Percentiles rank a stretch among this genome's conserved stretches.
phyloP scores from a whole-genome alignment of 2,797 vertebrate genomes.

The Salmo trutta region DNA sequence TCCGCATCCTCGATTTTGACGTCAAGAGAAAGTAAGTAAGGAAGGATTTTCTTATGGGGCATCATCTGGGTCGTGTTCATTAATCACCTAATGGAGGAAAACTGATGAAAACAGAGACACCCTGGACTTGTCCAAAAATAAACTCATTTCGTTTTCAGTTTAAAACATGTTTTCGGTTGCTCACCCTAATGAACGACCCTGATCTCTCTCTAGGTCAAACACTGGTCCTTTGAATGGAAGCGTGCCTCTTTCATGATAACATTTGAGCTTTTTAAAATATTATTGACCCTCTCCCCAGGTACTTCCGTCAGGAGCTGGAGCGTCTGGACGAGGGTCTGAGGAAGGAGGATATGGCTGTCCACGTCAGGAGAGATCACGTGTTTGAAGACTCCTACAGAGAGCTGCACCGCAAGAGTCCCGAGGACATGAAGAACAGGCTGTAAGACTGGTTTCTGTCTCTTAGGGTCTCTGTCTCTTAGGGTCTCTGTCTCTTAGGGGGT shows the following conservation, averaged over 20 bases:
- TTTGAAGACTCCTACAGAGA: constrained; percentile 96
- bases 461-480: neutral
- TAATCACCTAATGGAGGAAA: no score
- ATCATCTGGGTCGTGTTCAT: neutral
- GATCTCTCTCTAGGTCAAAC: no score
- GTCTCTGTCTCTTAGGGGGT: no score
- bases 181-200: neutral
- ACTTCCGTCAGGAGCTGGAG: constrained; percentile 94
- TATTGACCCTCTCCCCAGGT: constrained; percentile 66
- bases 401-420: constrained; percentile 92
- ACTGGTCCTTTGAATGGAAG: no score
- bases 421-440: constrained; percentile 97
- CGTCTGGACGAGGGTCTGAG: constrained; percentile 91
- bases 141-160: no score
- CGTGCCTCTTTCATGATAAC: constrained; percentile 6
- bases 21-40: constrained; percentile 95
- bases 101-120: no score
- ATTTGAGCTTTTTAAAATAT: neutral
- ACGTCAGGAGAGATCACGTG: constrained; percentile 93
- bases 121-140: no score
- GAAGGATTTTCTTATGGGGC: neutral
- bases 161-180: neutral
- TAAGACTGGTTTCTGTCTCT: constrained; percentile 55
- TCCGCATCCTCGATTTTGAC: constrained; percentile 94
- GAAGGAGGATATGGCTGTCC: constrained; percentile 97